These are phyloP conservation scores for Lepidotrigona ventralis DNA, from an alignment of 1,140 invertebrate species.

Conservation along the genomic window DNA sequence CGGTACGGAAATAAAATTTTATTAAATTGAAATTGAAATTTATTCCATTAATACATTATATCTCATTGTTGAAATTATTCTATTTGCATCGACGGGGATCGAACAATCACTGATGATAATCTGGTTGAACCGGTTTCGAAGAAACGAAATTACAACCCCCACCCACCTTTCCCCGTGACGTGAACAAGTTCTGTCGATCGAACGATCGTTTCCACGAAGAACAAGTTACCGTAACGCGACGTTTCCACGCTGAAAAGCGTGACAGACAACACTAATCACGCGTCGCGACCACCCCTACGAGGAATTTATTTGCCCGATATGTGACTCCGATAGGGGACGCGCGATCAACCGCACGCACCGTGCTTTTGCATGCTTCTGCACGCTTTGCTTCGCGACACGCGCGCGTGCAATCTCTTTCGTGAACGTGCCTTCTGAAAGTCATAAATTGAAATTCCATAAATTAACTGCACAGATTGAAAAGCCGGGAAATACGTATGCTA, in stretches of 20 bases:
- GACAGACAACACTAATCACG: slow-evolving; percentile 4
- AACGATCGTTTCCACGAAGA: neutral
- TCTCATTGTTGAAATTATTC: too few relatives aligned
- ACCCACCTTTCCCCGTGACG: neutral
- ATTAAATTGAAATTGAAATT: too few relatives aligned
- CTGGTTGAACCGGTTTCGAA: neutral
- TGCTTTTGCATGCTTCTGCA: neutral
- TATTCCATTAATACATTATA: too few relatives aligned
- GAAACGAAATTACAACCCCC: neutral
- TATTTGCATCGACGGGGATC: too few relatives aligned
- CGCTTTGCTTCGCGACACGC: neutral
- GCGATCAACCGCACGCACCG: neutral
- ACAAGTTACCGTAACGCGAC: neutral
- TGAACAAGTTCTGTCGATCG: neutral
- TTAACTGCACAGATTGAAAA: too few relatives aligned
- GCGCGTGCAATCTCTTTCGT: too few relatives aligned
- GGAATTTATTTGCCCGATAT: slow-evolving; percentile 4
- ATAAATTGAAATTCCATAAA: too few relatives aligned
- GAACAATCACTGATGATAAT: neutral
- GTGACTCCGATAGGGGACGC: neutral
- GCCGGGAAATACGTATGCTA: too few relatives aligned
- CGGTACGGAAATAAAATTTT: too few relatives aligned
- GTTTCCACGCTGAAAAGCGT: neutral
- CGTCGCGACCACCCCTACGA: neutral
- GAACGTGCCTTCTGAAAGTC: too few relatives aligned